Evolutionary conservation across 2,888 invertebrate species (phyloP).

Genomic region (Druceiella hillmani): DNA sequence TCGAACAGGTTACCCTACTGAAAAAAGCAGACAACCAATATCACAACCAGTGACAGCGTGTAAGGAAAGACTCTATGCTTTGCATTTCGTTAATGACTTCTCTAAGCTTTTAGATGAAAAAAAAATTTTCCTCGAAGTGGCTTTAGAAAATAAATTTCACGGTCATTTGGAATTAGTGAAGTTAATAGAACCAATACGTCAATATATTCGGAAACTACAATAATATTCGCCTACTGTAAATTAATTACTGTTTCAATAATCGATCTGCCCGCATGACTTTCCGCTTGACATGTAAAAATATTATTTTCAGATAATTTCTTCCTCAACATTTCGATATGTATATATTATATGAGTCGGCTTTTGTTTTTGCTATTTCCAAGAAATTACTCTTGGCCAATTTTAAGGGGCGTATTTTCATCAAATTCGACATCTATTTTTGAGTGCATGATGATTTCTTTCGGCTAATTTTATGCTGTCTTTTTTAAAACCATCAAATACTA

Average conservation of each 20-base stretch:
- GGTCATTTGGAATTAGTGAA: slow-evolving; percentile 10
- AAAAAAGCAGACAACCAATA: too few relatives aligned
- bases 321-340: slow-evolving; percentile 17
- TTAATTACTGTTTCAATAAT: too few relatives aligned
- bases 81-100: slow-evolving; percentile 7
- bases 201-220: slow-evolving; percentile 10
- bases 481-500: slow-evolving; percentile 16
- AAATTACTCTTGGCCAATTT: slow-evolving; percentile 17
- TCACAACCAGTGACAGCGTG: too few relatives aligned
- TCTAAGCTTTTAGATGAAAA: slow-evolving; percentile 8
- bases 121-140: slow-evolving; percentile 11
- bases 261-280: slow-evolving; percentile 7
- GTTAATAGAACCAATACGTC: slow-evolving; percentile 12
- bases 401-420: slow-evolving; percentile 14
- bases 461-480: slow-evolving; percentile 12
- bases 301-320: slow-evolving; percentile 12
- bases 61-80: too few relatives aligned
- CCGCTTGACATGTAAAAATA: slow-evolving; percentile 18
- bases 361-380: slow-evolving; percentile 17
- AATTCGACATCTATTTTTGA: slow-evolving; percentile 13
- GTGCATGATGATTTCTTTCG: slow-evolving; percentile 12
- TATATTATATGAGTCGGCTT: too few relatives aligned
- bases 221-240: slow-evolving; percentile 10
- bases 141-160: slow-evolving; percentile 14
- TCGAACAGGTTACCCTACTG: too few relatives aligned